A percentile compares a stretch with the other conserved stretches of the same genome.
Conservation (phyloP, 1,140 invertebrate species). For the Mactra quadrangularis region DNA sequence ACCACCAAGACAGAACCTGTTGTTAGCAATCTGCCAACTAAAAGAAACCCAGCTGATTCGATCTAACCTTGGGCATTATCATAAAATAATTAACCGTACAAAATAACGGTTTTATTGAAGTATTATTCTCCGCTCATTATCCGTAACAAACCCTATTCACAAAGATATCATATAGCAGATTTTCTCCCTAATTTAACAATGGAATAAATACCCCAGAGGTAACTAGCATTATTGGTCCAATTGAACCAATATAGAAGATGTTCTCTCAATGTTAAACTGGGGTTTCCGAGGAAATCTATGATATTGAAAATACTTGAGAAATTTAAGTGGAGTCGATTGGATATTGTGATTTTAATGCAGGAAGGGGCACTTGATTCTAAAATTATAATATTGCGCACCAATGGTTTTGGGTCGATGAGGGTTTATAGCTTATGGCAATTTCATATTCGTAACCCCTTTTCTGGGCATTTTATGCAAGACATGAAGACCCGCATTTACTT, state of each 20-base stretch:
- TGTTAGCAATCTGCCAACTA: constrained; percentile 52
- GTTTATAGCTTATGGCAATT: constrained; percentile 49
- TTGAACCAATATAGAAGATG: too few species aligned
- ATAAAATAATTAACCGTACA: constrained; percentile 62
- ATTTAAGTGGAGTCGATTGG: constrained; percentile 6
- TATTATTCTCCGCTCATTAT: constrained; percentile 59
- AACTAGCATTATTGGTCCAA: constrained; percentile 13
- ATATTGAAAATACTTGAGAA: constrained; percentile 29
- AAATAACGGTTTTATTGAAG: constrained; percentile 59
- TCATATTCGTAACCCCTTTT: constrained; percentile 26
- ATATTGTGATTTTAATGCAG: constrained; percentile 8
- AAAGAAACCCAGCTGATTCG: constrained; percentile 43
- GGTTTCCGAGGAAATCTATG: constrained; percentile 11
- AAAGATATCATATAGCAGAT: constrained; percentile 56
- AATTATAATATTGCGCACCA: constrained; percentile 46
- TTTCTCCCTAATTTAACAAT: constrained; percentile 59
- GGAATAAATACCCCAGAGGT: constrained; percentile 53
- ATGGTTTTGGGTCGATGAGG: constrained; percentile 32
- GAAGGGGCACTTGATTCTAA: constrained; percentile 46
- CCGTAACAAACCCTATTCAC: constrained; percentile 45
- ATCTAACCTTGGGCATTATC: constrained; percentile 42
- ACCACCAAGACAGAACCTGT: constrained; percentile 48
- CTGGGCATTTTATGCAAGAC: constrained; percentile 29
- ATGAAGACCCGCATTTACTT: constrained; percentile 40
- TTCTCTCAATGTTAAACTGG: too few species aligned